Percentiles rank a stretch among this genome's conserved stretches.
Evolutionary conservation across 2,113 vertebrate species (phyloP).

Genomic region (Tiliqua scincoides): DNA sequence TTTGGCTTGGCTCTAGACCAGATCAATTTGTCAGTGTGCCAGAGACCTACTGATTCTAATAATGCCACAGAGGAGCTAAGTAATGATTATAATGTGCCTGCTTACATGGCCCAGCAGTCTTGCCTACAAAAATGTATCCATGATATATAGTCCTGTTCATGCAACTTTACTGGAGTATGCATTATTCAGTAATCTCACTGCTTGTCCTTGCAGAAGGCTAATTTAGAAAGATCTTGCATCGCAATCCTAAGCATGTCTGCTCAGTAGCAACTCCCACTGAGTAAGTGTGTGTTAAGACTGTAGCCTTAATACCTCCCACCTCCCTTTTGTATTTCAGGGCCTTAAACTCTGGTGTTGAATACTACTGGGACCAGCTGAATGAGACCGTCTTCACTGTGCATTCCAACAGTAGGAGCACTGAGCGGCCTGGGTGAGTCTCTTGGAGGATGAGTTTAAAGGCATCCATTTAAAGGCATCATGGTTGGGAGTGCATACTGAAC

Average conservation of each 20-base stretch:
- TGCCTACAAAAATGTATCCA: not conserved
- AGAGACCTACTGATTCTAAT: not conserved
- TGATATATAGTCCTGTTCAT: not conserved
- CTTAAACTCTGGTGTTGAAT: constrained; percentile 91
- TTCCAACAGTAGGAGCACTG: constrained; percentile 86
- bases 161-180: not conserved
- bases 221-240: not conserved
- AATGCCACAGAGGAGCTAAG: not conserved
- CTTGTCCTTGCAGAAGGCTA: not conserved
- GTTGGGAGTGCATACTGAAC: not conserved
- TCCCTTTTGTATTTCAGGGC: constrained; percentile 79
- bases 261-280: too few relatives aligned
- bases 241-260: not conserved
- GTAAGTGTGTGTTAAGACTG: not conserved
- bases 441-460: not conserved
- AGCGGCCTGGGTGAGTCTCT: constrained; percentile 89
- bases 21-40: not conserved
- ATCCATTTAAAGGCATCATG: not conserved
- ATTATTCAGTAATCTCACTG: not conserved
- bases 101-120: not conserved
- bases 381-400: constrained; percentile 92
- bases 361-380: constrained; percentile 88
- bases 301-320: constrained; percentile 38
- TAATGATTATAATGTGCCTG: not conserved
- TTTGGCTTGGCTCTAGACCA: not conserved